Conservation (phyloP, 2,113 vertebrate species). For the Hippocampus barbouri region DNA sequence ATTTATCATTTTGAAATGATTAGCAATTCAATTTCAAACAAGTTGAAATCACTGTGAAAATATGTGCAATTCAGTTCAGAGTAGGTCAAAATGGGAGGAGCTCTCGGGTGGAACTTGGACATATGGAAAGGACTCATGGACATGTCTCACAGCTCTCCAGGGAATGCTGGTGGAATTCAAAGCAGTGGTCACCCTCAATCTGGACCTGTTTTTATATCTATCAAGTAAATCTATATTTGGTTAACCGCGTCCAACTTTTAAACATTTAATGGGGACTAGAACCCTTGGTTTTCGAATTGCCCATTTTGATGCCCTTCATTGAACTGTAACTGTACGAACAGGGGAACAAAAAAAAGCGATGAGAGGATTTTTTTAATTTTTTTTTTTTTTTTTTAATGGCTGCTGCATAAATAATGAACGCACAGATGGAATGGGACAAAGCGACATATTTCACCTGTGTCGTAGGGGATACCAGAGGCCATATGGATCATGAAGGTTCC, state of each 20-base stretch:
- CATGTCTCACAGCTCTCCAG: neutral
- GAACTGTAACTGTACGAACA: neutral
- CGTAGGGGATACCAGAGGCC: slow-evolving; percentile 20
- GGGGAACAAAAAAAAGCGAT: neutral
- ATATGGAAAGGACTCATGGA: neutral
- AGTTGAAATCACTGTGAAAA: too few species aligned
- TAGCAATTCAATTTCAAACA: neutral
- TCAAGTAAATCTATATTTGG: too few species aligned
- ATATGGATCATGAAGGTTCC: slow-evolving; percentile 6
- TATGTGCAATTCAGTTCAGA: too few species aligned
- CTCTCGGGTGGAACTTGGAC: neutral
- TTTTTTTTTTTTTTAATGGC: neutral
- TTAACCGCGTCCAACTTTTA: too few species aligned
- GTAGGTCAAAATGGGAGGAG: neutral
- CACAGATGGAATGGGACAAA: slow-evolving; percentile 31
- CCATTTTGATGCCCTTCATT: slow-evolving; percentile 1
- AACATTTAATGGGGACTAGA: neutral
- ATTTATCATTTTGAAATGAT: neutral
- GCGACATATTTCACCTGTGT: slow-evolving; percentile 27
- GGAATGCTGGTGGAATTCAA: neutral
- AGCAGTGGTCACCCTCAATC: neutral
- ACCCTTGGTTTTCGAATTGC: neutral
- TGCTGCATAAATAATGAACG: slow-evolving; percentile 20
- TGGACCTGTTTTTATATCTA: too few species aligned
- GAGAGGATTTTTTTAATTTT: neutral